Percentiles rank a stretch among this genome's conserved stretches.
phyloP scores from a whole-genome alignment of 2,888 invertebrate species.

The Metacarcinus magister region DNA sequence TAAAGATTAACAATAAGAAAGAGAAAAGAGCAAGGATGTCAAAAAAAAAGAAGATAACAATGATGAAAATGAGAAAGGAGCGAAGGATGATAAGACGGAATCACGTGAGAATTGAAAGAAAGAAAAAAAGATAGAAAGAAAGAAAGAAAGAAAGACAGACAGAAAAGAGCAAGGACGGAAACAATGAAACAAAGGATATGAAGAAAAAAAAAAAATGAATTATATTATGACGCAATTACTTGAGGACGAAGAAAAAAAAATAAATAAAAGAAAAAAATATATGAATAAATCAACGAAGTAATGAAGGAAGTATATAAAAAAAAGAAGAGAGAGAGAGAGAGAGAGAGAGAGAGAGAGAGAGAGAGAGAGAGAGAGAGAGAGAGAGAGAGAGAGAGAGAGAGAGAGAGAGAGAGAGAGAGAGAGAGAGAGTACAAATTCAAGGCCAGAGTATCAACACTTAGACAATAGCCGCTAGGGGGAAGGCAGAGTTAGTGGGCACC shows the following conservation, averaged over 20 bases:
- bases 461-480: background rate
- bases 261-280: background rate
- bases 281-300: background rate
- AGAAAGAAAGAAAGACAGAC: no score
- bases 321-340: background rate
- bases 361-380: background rate
- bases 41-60: no score
- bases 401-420: constrained; percentile 26
- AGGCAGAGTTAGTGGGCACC: background rate
- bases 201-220: no score
- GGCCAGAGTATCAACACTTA: constrained; percentile 2
- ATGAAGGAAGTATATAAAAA: background rate
- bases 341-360: background rate
- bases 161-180: no score
- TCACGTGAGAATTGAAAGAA: no score
- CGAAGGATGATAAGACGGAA: no score
- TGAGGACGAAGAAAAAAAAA: background rate
- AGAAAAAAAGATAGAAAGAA: no score
- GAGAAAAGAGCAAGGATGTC: no score
- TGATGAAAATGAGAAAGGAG: background rate
- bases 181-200: no score
- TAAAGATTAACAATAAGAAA: no score
- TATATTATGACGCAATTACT: no score
- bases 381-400: constrained; percentile 26
- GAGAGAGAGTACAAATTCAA: background rate